Evolutionary conservation across 2,797 vertebrate species (phyloP), one percentile per base, ranked within the genome.

Genomic region (Strix occidentalis): DNA sequence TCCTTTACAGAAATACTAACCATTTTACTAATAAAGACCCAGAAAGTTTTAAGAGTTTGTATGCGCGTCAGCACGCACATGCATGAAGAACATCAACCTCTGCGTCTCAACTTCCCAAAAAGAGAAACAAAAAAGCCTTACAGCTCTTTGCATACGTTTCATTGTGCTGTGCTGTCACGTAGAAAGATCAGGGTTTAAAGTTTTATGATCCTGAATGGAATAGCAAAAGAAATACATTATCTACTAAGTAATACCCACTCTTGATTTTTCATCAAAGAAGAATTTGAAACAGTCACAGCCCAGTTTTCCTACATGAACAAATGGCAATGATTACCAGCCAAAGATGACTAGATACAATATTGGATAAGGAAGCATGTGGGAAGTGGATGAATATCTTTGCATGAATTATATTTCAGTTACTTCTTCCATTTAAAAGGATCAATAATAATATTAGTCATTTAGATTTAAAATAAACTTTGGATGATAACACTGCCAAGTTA

Each of bases 381-480:
- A 95, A 95, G 83, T 0, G 7, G 15, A 56, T 68, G 9, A 94
- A 35, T 88, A 81, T 56, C 72, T 95, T 78, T 86, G 79, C 82
- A 90, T 91, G 13, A 89, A 94, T 93, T 78, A 96, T 46, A 54
- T 91, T 87, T 76, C 82, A 68, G 54, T 89, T 77, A 89, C 65
- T 93, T 63, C 77, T 85, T 56, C 70, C 77, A 71, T 72, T 92
- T 80, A 87, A 86, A 91, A 68, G 31, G 87, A 93, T 92, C 94
- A 89, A 89, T 92, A 90, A 75, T 54, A 87, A 41, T 74, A 95
- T 78, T 76, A 88, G 66, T 93, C 45, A 90, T 78, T 94, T 13
- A 88, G 76, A 90, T 77, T 84, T 93, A 94, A 95, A 93, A 92
- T 65, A 91, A 96, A 94, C 84, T 90, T 82, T 90, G 79, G 91